A percentile compares a stretch with the other conserved stretches of the same genome.
Conservation (phyloP, 1,140 invertebrate genomes). For the Macrobrachium rosenbergii region DNA sequence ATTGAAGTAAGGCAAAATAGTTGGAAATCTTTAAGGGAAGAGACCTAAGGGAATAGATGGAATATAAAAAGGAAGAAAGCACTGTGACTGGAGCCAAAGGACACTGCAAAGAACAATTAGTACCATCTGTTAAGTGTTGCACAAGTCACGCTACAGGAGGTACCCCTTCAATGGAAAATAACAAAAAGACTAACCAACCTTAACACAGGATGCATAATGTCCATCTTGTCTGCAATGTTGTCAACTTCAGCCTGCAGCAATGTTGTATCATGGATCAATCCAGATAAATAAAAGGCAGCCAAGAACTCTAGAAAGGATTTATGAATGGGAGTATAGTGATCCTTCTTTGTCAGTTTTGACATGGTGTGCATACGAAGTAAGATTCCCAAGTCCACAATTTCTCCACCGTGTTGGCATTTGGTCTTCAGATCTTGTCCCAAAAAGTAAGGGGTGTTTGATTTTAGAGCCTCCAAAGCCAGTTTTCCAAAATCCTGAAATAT, state of each 20-base stretch:
- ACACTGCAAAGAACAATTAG: no score
- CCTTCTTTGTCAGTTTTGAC: conserved; percentile 67
- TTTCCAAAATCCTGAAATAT: conserved; percentile 65
- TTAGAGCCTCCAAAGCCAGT: conserved; percentile 62
- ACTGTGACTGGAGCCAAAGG: no score
- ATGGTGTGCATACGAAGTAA: conserved; percentile 65
- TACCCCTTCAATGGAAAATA: conserved; percentile 22
- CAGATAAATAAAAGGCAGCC: conserved; percentile 74
- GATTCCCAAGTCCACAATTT: conserved; percentile 66
- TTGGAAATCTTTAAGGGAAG: no score
- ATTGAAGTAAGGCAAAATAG: no score
- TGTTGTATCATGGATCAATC: conserved; percentile 73
- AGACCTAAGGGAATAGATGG: no score
- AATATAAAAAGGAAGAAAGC: no score
- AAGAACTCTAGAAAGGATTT: conserved; percentile 72
- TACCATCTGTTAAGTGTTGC: no score
- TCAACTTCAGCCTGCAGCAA: conserved; percentile 74
- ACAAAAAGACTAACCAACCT: conserved; percentile 54
- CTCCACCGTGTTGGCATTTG: conserved; percentile 59
- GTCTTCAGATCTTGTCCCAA: conserved; percentile 63
- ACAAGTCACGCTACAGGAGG: no score
- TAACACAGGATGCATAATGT: conserved; percentile 63
- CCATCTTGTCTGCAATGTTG: conserved; percentile 70
- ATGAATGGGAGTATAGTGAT: conserved; percentile 73
- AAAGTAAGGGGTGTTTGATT: conserved; percentile 60